Conservation (phyloP, 1,140 invertebrate genomes). For the Samia ricini region DNA sequence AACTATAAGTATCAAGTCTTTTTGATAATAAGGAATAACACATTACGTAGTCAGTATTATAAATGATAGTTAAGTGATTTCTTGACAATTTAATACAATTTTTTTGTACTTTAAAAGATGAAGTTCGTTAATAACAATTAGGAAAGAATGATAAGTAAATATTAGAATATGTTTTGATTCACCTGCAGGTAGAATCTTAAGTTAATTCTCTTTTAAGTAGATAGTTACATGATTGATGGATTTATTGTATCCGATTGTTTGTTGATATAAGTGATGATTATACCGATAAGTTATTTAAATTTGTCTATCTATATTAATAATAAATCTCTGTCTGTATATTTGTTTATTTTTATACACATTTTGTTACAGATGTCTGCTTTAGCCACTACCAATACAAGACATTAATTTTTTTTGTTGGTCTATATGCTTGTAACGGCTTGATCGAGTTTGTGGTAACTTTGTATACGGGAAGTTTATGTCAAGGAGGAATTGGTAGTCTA, state of each 20-base stretch:
- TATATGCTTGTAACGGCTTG: no score
- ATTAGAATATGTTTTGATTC: slow-evolving; percentile 15
- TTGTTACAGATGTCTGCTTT: no score
- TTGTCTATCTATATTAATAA: slow-evolving; percentile 37
- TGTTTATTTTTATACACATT: no score
- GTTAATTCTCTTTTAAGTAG: slow-evolving; percentile 71
- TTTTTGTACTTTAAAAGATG: no score
- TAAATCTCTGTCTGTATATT: no score
- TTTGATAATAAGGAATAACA: no score
- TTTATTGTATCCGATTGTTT: slow-evolving; percentile 48
- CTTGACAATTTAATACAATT: slow-evolving; percentile 70
- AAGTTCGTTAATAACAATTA: slow-evolving; percentile 62
- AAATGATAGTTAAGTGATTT: slow-evolving; percentile 59
- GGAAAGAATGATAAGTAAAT: slow-evolving; percentile 19
- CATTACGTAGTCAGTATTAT: slow-evolving; percentile 11
- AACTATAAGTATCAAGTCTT: background rate
- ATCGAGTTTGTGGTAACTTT: no score
- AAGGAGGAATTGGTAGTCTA: no score
- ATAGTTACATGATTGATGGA: slow-evolving; percentile 69
- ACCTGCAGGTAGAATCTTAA: slow-evolving; percentile 38
- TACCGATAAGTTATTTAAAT: slow-evolving; percentile 50
- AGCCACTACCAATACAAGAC: no score
- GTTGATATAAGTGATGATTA: slow-evolving; percentile 43
- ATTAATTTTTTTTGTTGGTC: no score
- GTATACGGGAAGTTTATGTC: no score